These are phyloP conservation scores for Drosophila mayri DNA, from an alignment of 1,140 invertebrate genomes.

Conservation along the genomic window DNA sequence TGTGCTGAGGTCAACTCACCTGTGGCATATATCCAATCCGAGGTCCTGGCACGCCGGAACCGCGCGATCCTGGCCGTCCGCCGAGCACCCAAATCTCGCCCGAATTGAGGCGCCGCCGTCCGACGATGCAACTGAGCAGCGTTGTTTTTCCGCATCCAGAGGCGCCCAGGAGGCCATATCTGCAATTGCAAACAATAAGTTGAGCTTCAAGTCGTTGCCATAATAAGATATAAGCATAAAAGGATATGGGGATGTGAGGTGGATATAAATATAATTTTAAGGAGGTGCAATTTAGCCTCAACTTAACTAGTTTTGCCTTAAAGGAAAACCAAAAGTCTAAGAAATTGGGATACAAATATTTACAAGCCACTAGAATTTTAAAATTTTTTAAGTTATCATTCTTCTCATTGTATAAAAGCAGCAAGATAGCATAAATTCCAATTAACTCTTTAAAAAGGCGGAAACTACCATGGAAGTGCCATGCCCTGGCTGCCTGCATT, in stretches of 20 bases:
- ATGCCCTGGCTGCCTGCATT: constrained; percentile 39
- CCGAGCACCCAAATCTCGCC: constrained; percentile 95
- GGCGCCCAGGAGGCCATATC: constrained; percentile 94
- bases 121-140: constrained; percentile 94
- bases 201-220: constrained; percentile 27
- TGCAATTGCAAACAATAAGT: constrained; percentile 82
- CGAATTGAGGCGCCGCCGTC: constrained; percentile 91
- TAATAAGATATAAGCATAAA: constrained; percentile 42
- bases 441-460: constrained; percentile 5
- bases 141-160: constrained; percentile 95
- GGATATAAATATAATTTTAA: constrained; percentile 15
- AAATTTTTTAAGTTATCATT: not conserved
- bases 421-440: not conserved
- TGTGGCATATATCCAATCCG: constrained; percentile 89
- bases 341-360: not conserved
- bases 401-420: not conserved
- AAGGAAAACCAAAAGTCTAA: not conserved
- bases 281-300: not conserved
- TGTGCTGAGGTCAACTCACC: constrained; percentile 76
- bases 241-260: not conserved
- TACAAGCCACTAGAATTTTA: not conserved
- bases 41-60: constrained; percentile 94
- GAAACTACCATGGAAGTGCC: constrained; percentile 3
- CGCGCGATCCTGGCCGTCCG: constrained; percentile 91
- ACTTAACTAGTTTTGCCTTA: not conserved